Conservation (phyloP, 2,888 invertebrate genomes). For the Hofmannophila pseudospretella region DNA sequence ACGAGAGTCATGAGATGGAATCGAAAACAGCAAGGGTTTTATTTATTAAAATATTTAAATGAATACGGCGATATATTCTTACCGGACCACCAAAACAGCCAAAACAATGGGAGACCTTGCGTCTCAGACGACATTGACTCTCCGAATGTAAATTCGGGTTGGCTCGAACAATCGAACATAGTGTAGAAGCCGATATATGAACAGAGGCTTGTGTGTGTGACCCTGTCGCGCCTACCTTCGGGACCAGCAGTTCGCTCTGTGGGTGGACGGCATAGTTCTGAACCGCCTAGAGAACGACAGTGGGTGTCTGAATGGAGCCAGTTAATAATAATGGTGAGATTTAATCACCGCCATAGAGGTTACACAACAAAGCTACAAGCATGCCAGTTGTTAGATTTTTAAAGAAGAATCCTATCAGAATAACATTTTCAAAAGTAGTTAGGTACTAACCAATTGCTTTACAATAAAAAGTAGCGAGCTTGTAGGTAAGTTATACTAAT, state of each 20-base stretch:
- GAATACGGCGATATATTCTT: slow-evolving; percentile 47
- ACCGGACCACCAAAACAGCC: slow-evolving; percentile 64
- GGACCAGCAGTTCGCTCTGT: slow-evolving; percentile 61
- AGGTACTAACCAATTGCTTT: slow-evolving; percentile 61
- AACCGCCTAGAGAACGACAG: slow-evolving; percentile 68
- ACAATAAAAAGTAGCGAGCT: slow-evolving; percentile 18
- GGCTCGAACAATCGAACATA: slow-evolving; percentile 65
- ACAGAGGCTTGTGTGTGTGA: slow-evolving; percentile 68
- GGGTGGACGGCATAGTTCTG: slow-evolving; percentile 76
- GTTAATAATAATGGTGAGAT: slow-evolving; percentile 78
- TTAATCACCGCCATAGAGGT: slow-evolving; percentile 75
- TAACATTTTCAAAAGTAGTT: slow-evolving; percentile 18
- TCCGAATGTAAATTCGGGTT: slow-evolving; percentile 68
- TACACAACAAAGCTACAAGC: slow-evolving; percentile 71
- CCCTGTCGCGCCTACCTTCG: slow-evolving; percentile 77
- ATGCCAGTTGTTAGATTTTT: slow-evolving; percentile 59
- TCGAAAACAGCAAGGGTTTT: slow-evolving; percentile 22
- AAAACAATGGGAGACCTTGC: slow-evolving; percentile 72
- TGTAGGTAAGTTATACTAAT: background rate
- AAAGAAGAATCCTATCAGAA: slow-evolving; percentile 41
- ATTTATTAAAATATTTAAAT: slow-evolving; percentile 57
- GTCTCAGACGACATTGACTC: slow-evolving; percentile 66
- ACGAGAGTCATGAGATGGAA: slow-evolving; percentile 20
- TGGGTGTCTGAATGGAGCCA: slow-evolving; percentile 77
- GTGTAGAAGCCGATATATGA: slow-evolving; percentile 65